Percentiles rank a stretch among this genome's conserved stretches.
Conservation (phyloP, 2,888 invertebrate species). For the Lobophora halterata region DNA sequence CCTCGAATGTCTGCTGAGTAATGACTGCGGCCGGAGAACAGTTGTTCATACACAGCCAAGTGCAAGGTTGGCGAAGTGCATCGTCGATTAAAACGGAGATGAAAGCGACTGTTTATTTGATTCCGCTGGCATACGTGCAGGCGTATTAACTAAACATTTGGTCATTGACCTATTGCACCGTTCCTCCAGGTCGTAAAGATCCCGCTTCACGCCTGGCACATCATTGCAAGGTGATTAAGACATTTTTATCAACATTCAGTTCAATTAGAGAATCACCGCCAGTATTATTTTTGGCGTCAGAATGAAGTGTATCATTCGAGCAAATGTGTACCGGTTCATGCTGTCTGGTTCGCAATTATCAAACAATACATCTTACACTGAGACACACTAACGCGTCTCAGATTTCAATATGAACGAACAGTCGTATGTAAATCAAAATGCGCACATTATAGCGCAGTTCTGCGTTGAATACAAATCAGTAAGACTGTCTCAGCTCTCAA, state of each 20-base stretch:
- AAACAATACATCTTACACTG: conserved; percentile 58
- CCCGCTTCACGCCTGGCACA: conserved; percentile 35
- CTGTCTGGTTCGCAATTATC: conserved; percentile 55
- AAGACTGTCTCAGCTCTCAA: conserved; percentile 26
- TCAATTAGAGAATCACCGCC: conserved; percentile 15
- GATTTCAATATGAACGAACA: conserved; percentile 34
- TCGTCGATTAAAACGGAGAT: conserved; percentile 71
- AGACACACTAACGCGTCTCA: conserved; percentile 34
- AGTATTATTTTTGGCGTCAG: conserved; percentile 28
- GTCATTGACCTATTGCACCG: conserved; percentile 53
- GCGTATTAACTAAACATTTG: conserved; percentile 62
- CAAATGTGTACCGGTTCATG: conserved; percentile 51
- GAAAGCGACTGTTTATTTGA: conserved; percentile 76
- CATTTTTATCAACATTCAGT: conserved; percentile 32
- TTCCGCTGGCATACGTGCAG: conserved; percentile 56
- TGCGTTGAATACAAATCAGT: conserved; percentile 36
- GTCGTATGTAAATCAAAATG: conserved; percentile 32
- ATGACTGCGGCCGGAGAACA: conserved; percentile 53
- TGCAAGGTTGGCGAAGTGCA: conserved; percentile 73
- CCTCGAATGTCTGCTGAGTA: conserved; percentile 56
- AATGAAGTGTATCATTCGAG: conserved; percentile 53
- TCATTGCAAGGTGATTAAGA: conserved; percentile 33
- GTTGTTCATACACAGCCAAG: conserved; percentile 55
- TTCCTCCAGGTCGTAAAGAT: conserved; percentile 48
- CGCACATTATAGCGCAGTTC: conserved; percentile 37